These are phyloP conservation scores for Lepetodrilus schrolli DNA, from an alignment of 2,888 invertebrate species.

Conservation along the genomic window DNA sequence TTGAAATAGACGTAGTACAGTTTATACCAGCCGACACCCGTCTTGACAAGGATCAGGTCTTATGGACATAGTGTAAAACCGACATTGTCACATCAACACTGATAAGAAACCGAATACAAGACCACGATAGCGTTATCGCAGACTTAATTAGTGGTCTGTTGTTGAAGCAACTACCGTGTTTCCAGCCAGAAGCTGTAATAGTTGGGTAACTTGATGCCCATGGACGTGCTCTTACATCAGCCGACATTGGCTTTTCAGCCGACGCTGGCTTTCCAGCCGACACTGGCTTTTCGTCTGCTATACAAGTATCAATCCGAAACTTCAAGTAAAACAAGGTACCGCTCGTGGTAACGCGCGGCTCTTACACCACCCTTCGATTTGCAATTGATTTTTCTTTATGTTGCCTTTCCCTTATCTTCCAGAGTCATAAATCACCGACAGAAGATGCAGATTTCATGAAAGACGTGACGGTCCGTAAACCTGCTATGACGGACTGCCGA, in stretches of 20 bases:
- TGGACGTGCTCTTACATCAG: background rate
- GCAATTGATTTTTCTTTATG: background rate
- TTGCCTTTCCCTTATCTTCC: background rate
- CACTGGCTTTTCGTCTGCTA: background rate
- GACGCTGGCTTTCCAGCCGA: too few species aligned
- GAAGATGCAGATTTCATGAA: background rate
- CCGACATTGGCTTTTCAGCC: background rate
- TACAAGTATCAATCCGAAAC: background rate
- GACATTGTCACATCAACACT: too few species aligned
- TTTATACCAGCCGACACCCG: too few species aligned
- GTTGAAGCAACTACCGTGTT: too few species aligned
- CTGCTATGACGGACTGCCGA: background rate
- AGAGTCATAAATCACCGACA: background rate
- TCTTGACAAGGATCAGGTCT: too few species aligned
- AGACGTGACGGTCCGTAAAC: background rate
- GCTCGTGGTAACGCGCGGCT: background rate
- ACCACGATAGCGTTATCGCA: too few species aligned
- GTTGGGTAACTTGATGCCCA: background rate
- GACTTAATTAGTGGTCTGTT: too few species aligned
- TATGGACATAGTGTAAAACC: too few species aligned
- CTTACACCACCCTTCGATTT: background rate
- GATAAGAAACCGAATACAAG: too few species aligned
- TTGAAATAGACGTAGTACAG: too few species aligned
- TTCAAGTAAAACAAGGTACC: background rate
- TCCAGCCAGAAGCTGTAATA: background rate